Base-by-base conservation (phyloP, 2,113 vertebrate genomes). In the Paramisgurnus dabryanus region DNA sequence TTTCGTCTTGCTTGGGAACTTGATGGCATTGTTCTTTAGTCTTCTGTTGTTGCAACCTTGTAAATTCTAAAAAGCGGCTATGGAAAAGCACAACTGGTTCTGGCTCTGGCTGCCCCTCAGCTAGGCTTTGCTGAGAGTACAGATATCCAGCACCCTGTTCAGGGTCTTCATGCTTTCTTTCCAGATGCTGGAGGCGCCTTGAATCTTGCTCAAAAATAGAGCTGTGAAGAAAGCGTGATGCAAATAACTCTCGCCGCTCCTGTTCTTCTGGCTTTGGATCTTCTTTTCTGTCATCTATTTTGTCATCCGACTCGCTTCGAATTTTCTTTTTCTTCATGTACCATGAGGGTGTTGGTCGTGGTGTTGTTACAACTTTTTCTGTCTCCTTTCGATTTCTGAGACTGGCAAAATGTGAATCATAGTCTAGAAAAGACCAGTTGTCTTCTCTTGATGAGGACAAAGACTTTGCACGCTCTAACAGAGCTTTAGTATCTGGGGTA, bases 281-380 rank as follows among this genome's bases (percentile, higher is more conserved):
- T 68, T 97, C 98, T 78, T 99, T 99, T 76, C 97, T 92, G 80
- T 98, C 96, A 61, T 97, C 96, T 80, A 95, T 86, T 89, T 99
- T 99, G 47, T 96, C 97, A 86, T 97, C 98, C 0, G 97, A 96
- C 83, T 97, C 97, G 0, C 94, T 97, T 82, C 95, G 90, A 79
- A 95, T 97, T 88, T 99, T 99, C 86, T 98, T 99, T 92, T 99
- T 98, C 89, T 96, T 98, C 95, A 98, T 95, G 82, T 98, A 98
- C 98, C 98, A 99, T 1, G 96, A 95, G 0, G 97, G 96, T 82
- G 96, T 99, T 13, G 97, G 97, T 80, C 95, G 93, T 2, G 98
- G 98, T 65, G 97, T 91, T 0, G 95, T 92, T 86, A 98, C 97
- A 17, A 99, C 96, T 81, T 99, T 98, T 81, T 98, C 98, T 70